Evolutionary conservation across 2,113 vertebrate genomes (phyloP), one percentile per base, ranked within the genome.

Genomic region (Lepus timidus): DNA sequence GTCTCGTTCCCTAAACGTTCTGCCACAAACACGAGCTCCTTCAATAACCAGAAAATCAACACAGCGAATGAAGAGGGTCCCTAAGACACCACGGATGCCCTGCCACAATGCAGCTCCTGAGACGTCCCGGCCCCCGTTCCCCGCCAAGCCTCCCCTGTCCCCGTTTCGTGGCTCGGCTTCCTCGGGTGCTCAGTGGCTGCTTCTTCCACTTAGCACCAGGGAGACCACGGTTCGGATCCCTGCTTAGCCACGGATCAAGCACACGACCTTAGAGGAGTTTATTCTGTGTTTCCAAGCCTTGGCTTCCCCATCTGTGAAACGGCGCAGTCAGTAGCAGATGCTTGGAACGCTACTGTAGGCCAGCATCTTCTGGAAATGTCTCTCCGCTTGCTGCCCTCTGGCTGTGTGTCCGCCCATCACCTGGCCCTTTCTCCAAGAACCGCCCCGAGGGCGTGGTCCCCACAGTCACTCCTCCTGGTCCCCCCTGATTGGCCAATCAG

Each of bases 101-200:
- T 11, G 65, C 55, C 7, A 22, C 25, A 73, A 20, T 1, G 73
- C 0, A 49, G 55, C 81, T 67, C 67, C 31, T 67, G 68, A 20
- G 22, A 22, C 9, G 19, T 17, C 20, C 7, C 1, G 65, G 1
- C 29, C 9, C 11, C 25, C 13, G 10, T 16, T 22, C 36, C 4
- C 36, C 9, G 20, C n/a, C 39, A 9, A 33, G 82, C 29, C 64
- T 33, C 4, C 2, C n/a, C 76, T 55, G 12, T 3, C 25, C 2
- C 23, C 0, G 12, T 1, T 2, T 55, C 11, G 10, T 3, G 67
- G 27, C 61, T 0, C 9, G 4, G 14, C 23, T 36, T 11, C n/a
- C 44, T 4, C 14, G 0, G 76, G 70, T 4, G 16, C 65, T 17
- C 36, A 0, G 52, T 3, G 62, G 19, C 2, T 31, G 39, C 39